Base-by-base conservation (phyloP, 2,113 vertebrate species). In the Elaphurus davidianus region DNA sequence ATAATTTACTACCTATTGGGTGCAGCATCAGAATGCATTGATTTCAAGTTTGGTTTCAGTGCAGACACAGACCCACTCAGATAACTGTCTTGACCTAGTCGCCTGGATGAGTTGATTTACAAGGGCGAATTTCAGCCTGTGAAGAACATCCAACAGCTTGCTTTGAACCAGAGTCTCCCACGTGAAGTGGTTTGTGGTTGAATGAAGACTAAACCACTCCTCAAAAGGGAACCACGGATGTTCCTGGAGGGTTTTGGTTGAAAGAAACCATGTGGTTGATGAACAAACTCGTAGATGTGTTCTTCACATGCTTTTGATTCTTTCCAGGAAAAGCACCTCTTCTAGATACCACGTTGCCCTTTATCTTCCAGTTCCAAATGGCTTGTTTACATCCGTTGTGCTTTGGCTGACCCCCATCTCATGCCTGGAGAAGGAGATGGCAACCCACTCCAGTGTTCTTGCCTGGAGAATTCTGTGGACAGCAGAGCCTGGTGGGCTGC, bases 241-340 rank as follows among this genome's bases (percentile, higher is more conserved):
- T 17, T 14, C 23, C 91, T 60, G 15, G 11, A 0, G 6, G 28
- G 17, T 74, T 64, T 15, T 4, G 47, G 30, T 36, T 30, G 45
- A 17, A 40, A 89, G 33, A 23, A 45, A 23, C 3, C 6, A 11
- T 0, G 0, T 2, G 5, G 36, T 11, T 67, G 30, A 2, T 11
- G 10, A 82, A 23, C 19, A 62, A 33, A 25, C 30, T 40, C 5
- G 0, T 33, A 16, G 11, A 55, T 30, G 16, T 45, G 9, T 21
- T 60, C 5, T 19, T 59, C 27, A 59, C 27, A 8, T 36, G 30
- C 36, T 52, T 17, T 60, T 54, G 27, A 27, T 15, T 4, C 59
- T 16, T 52, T 62, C 40, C 12, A 3, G 23, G 6, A 78, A 62
- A 76, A 89, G 25, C 15, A 14, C 13, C 13, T 55, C 28, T 93